These are phyloP conservation scores for Drosophila melanogaster DNA, from an alignment of 1,140 invertebrate species.

Conservation along the genomic window Release_6_plus_ISO1_MT NT_037436.4:12529501-12530000, in stretches of 20 bases:
- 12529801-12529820: conserved; percentile 63
- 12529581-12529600: too few relatives aligned
- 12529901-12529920: conserved; percentile 8
- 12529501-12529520: not conserved
- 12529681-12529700: conserved; percentile 2
- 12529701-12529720: conserved; percentile 7
- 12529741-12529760: conserved; percentile 67
- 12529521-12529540: not conserved
- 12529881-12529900: conserved; percentile 25
- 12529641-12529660: conserved; percentile 13
- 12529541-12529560: not conserved
- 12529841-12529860: conserved; percentile 27
- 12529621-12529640: conserved; percentile 1
- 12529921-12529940: conserved; percentile 87
- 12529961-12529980: conserved; percentile 86
- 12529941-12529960: conserved; percentile 90
- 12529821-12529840: conserved; percentile 12
- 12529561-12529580: too few relatives aligned
- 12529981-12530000: conserved; percentile 90
- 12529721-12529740: conserved; percentile 73
- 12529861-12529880: conserved; percentile 29
- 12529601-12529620: not conserved
- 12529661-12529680: conserved; percentile 23
- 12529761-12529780: conserved; percentile 52
- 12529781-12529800: conserved; percentile 45